Conservation (phyloP, 1,140 invertebrate genomes). For the Scaptomyza graminum region DNA sequence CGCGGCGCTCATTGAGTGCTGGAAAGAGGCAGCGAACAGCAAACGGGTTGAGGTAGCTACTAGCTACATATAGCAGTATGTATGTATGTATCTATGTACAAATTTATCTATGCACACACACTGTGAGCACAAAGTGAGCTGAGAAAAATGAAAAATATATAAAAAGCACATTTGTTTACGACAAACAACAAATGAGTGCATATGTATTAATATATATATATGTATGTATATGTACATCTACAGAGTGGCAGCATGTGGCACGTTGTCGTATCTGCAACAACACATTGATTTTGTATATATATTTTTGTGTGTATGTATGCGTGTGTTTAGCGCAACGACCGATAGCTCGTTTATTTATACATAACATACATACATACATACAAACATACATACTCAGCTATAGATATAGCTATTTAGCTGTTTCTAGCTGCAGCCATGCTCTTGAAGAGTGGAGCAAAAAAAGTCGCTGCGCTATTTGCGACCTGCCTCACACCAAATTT, state of each 20-base stretch:
- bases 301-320: background rate
- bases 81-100: conserved; percentile 5
- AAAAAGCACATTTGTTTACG: conserved; percentile 57
- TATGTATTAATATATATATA: conserved; percentile 13
- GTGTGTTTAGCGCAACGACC: conserved; percentile 44
- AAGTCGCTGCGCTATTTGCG: conserved; percentile 59
- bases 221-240: conserved; percentile 1
- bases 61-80: background rate
- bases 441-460: conserved; percentile 38
- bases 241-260: conserved; percentile 41
- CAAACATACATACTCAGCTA: background rate
- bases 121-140: conserved; percentile 17
- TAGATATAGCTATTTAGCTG: conserved; percentile 28
- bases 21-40: conserved; percentile 1
- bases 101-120: background rate
- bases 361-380: background rate
- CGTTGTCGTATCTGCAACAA: conserved; percentile 38
- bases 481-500: conserved; percentile 75
- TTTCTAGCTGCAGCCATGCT: conserved; percentile 33
- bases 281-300: conserved; percentile 40
- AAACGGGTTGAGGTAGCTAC: conserved; percentile 40
- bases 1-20: conserved; percentile 5
- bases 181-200: conserved; percentile 56
- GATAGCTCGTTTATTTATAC: conserved; percentile 17
- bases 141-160: conserved; percentile 23